Percentiles rank a stretch among this genome's conserved stretches.
phyloP scores from a whole-genome alignment of 2,888 invertebrate species.

The Apodemia hepburni region DNA sequence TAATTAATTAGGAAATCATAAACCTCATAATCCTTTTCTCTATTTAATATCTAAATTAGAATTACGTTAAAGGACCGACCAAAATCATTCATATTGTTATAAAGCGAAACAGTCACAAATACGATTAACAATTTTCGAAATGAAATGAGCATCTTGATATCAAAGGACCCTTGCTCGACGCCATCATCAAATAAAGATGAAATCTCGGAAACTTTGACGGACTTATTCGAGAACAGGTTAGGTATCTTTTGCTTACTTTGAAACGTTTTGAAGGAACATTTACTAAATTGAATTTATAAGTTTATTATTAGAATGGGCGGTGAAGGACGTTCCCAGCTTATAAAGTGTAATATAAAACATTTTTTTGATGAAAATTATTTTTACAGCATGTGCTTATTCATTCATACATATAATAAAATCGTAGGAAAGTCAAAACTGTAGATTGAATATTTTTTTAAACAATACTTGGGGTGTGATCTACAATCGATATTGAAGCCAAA shows the following conservation, averaged over 20 bases:
- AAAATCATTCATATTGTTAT: slow-evolving; percentile 8
- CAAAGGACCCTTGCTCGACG: slow-evolving; percentile 35
- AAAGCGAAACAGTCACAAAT: slow-evolving; percentile 32
- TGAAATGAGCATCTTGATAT: slow-evolving; percentile 40
- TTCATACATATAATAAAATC: no score
- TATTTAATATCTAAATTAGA: slow-evolving; percentile 2
- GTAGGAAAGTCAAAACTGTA: no score
- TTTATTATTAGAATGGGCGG: slow-evolving; percentile 8
- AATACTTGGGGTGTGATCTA: no score
- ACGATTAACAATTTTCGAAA: slow-evolving; percentile 38
- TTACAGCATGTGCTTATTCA: no score
- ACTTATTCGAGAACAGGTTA: slow-evolving; percentile 34
- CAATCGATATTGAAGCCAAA: no score
- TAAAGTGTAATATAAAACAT: background rate
- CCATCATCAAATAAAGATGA: slow-evolving; percentile 39
- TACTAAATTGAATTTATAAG: slow-evolving; percentile 23
- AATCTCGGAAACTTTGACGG: slow-evolving; percentile 39
- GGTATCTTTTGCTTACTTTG: slow-evolving; percentile 32
- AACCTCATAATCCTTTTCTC: background rate
- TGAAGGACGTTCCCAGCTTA: background rate
- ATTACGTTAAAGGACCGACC: background rate
- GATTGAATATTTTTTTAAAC: no score
- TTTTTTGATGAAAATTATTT: no score
- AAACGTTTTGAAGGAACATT: slow-evolving; percentile 24
- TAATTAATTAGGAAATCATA: background rate